Evolutionary conservation across 2,797 vertebrate genomes (phyloP).

Genomic region (Pangasius larnaudii): DNA sequence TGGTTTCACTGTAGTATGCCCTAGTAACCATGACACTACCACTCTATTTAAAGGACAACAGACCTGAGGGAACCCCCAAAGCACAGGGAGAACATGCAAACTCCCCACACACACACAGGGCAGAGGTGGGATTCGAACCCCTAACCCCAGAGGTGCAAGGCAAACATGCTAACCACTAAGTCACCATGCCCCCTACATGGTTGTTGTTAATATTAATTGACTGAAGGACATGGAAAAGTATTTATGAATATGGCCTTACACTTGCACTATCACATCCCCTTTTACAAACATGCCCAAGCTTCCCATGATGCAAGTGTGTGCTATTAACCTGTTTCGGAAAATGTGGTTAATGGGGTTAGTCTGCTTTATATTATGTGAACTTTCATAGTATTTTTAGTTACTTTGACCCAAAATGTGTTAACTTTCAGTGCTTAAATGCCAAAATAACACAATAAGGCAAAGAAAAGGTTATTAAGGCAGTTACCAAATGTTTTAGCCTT

Average conservation of each 20-base stretch:
- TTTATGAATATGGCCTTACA: not conserved
- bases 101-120: no score
- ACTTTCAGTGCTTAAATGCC: not conserved
- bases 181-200: no score
- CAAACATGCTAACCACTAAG: no score
- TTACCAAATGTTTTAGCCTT: not conserved
- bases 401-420: not conserved
- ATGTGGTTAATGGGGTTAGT: not conserved
- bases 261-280: no score
- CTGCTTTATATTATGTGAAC: not conserved
- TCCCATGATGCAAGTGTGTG: not conserved
- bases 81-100: no score
- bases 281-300: not conserved
- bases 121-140: no score
- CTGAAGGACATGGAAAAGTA: not conserved
- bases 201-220: no score
- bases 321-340: not conserved
- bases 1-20: not conserved
- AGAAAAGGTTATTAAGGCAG: not conserved
- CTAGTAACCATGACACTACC: not conserved
- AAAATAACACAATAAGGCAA: not conserved
- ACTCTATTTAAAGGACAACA: not conserved
- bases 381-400: not conserved
- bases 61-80: no score
- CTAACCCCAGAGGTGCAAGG: no score